phyloP scores from a whole-genome alignment of 2,797 vertebrate genomes.

The Hippoglossus hippoglossus region DNA sequence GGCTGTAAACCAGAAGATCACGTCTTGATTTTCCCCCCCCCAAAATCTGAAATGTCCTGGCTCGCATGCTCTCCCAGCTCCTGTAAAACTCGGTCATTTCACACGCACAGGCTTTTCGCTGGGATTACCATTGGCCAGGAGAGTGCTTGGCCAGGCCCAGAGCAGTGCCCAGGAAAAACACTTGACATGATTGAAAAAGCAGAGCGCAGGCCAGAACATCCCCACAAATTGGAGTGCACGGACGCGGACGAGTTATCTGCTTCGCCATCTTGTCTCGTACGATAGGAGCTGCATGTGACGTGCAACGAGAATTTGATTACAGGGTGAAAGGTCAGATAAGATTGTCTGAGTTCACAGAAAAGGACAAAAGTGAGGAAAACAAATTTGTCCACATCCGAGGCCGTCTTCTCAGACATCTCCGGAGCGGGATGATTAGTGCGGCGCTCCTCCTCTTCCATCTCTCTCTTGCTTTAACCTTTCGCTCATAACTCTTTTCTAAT shows the following conservation, averaged over 20 bases:
- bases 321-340: constrained; percentile 48
- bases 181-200: constrained; percentile 82
- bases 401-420: constrained; percentile 15
- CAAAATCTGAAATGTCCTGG: constrained; percentile 50
- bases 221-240: constrained; percentile 26
- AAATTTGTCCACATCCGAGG: constrained; percentile 23
- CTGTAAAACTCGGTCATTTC: constrained; percentile 69
- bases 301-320: constrained; percentile 46
- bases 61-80: constrained; percentile 50
- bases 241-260: constrained; percentile 44
- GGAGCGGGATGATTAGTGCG: constrained; percentile 26
- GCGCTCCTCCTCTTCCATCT: constrained; percentile 34
- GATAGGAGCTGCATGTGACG: constrained; percentile 35
- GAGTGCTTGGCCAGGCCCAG: constrained; percentile 49
- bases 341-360: constrained; percentile 1
- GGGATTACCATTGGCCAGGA: constrained; percentile 62
- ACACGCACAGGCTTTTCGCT: constrained; percentile 73
- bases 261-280: constrained; percentile 46
- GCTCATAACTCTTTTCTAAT: constrained; percentile 55
- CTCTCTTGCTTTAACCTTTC: constrained; percentile 53
- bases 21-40: constrained; percentile 19
- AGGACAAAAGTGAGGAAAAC: constrained; percentile 18
- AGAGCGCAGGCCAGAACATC: constrained; percentile 65
- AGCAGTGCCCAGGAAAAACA: constrained; percentile 79
- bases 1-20: constrained; percentile 45